Percentiles rank a stretch among this genome's conserved stretches.
These are phyloP conservation scores for Paragorgia papillata DNA, from an alignment of 92 coral and sea anemone genomes.

Conservation along the genomic window DNA sequence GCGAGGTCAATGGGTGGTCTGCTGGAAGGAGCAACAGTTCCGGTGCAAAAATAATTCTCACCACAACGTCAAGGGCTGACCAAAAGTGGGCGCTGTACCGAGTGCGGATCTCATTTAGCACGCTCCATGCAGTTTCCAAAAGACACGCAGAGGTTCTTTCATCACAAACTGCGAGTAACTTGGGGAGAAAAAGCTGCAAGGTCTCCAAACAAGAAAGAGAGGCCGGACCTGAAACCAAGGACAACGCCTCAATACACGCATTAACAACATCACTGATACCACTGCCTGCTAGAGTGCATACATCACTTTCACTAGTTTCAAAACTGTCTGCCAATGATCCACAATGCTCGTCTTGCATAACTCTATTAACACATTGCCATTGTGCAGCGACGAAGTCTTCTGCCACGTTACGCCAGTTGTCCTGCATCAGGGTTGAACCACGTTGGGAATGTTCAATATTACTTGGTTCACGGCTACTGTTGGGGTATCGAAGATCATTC, in stretches of 20 bases:
- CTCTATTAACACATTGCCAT: conserved; percentile 69
- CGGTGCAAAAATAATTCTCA: conserved; percentile 69
- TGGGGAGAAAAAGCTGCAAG: conserved; percentile 68
- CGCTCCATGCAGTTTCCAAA: conserved; percentile 76
- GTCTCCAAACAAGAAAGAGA: conserved; percentile 66
- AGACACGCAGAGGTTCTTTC: conserved; percentile 51
- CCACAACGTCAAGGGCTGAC: conserved; percentile 64
- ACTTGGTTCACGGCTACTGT: neutral
- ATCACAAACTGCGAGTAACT: conserved; percentile 49
- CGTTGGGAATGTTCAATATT: neutral
- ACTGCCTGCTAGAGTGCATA: conserved; percentile 6
- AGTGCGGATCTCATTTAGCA: conserved; percentile 70
- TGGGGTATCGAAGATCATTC: conserved; percentile 20
- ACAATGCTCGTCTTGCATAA: conserved; percentile 45
- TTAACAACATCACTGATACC: conserved; percentile 53
- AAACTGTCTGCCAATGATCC: neutral
- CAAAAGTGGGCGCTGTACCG: conserved; percentile 69
- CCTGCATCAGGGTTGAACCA: conserved; percentile 4
- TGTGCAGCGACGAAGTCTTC: conserved; percentile 73
- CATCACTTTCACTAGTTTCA: neutral
- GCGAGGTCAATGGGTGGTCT: conserved; percentile 63
- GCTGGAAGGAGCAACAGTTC: conserved; percentile 70
- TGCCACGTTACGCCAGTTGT: conserved; percentile 70
- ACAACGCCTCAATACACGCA: conserved; percentile 69
- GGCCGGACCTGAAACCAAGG: conserved; percentile 67